Conservation (phyloP, 1,140 invertebrate species). For the Eueides isabella region DNA sequence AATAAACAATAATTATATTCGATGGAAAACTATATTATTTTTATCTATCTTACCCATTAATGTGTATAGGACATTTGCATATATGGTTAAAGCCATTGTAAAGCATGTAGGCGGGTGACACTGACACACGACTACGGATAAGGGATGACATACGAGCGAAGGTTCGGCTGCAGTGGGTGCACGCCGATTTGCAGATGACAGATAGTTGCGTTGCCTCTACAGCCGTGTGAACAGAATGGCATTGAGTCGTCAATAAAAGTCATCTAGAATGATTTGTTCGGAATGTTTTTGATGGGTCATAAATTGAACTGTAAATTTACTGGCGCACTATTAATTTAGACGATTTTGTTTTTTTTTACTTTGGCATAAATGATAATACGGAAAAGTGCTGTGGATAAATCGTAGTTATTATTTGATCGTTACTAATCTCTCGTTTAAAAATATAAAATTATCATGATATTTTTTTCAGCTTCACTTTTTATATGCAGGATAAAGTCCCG, state of each 20-base stretch:
- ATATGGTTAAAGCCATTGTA: conserved; percentile 46
- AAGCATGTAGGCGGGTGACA: conserved; percentile 53
- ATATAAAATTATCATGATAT: no score
- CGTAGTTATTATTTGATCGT: not conserved
- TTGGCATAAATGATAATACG: no score
- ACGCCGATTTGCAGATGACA: conserved; percentile 63
- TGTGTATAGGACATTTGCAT: conserved; percentile 55
- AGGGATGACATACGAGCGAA: conserved; percentile 66
- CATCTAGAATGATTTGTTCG: conserved; percentile 14
- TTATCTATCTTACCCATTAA: conserved; percentile 23
- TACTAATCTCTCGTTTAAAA: not conserved
- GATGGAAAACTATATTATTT: not conserved
- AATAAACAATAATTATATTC: not conserved
- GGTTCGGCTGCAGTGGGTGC: conserved; percentile 60
- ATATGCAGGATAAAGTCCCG: no score
- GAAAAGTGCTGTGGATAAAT: no score
- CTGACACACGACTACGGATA: conserved; percentile 67
- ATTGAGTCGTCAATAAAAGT: conserved; percentile 40
- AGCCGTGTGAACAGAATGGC: conserved; percentile 36
- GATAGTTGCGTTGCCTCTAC: conserved; percentile 47
- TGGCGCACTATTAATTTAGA: not conserved
- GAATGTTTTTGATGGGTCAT: conserved; percentile 17
- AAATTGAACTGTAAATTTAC: not conserved
- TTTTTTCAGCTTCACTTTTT: no score
- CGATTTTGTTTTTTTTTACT: not conserved